A percentile compares a stretch with the other conserved stretches of the same genome.
Conservation (phyloP, 1,140 invertebrate genomes). For the Charaxes varanes region DNA sequence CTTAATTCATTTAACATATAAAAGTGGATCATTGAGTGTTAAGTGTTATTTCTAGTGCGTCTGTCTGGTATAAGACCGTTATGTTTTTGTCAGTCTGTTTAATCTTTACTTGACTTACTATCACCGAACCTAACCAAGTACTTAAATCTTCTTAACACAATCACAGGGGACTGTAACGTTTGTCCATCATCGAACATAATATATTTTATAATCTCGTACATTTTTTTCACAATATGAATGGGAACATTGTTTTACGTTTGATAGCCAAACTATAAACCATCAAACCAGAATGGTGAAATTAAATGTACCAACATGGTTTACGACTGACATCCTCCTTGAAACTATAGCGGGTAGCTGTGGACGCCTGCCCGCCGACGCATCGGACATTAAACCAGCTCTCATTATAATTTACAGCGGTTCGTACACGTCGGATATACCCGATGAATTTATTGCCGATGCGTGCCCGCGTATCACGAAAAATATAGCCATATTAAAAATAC, state of each 20-base stretch:
- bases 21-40: no score
- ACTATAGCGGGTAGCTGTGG: constrained; percentile 29
- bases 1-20: no score
- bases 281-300: constrained; percentile 59
- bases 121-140: no score
- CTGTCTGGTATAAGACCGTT: no score
- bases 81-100: no score
- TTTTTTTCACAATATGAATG: neutral
- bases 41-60: no score
- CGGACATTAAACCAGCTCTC: constrained; percentile 52
- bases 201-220: no score
- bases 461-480: constrained; percentile 45
- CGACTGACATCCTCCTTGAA: constrained; percentile 57
- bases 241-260: constrained; percentile 26
- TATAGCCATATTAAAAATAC: constrained; percentile 48
- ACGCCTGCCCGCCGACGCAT: constrained; percentile 23
- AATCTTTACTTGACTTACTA: no score
- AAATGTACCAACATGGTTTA: constrained; percentile 62
- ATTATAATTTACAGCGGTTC: constrained; percentile 63
- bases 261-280: constrained; percentile 39
- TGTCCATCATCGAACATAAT: no score
- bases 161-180: no score
- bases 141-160: no score
- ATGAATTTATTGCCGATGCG: constrained; percentile 60
- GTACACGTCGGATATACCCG: constrained; percentile 41